Base-by-base conservation (phyloP, 2,888 invertebrate genomes). In the Nyleta sp. region DNA sequence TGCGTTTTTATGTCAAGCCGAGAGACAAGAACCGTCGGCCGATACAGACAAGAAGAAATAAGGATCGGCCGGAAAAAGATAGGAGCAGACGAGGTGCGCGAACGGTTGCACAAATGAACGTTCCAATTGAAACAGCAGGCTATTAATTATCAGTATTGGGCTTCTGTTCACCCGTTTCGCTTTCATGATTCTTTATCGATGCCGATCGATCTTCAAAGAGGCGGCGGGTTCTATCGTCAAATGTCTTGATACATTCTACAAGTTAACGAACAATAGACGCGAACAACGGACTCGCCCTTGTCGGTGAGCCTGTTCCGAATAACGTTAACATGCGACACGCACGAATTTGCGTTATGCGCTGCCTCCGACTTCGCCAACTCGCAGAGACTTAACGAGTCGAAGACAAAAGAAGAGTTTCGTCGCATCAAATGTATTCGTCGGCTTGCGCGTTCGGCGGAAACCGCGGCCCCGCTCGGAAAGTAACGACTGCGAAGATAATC, bases 121-220 rank as follows among this genome's bases (percentile, higher is more conserved):
- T 64, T 78, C 72, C 78, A 67, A 65, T 78, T 78, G 64, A 72
- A 71, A 70, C 67, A 68, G 74, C 81, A 76, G 80, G 83, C 88
- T 87, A 88, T 88, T 89, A 89, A 89, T 89, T 89, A 88, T 87
- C 87, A 85, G 87, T 87, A 89, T 88, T 87, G 88, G 87, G 88
- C 88, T 88, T 87, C 88, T 83, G 88, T 87, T 80, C 74, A 84
- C 83, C 85, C 84, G 85, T 83, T 85, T 82, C 80, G 83, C 71
- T 59, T 87, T 84, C 86, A 86, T 85, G 86, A 86, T 87, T 87
- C 85, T 72, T 62, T 90, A 89, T 90, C 90, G 85, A 85, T 84
- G 86, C 84, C 89, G 87, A 89, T 89, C 89, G 89, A 89, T 89
- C 89, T 89, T 85, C 81, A 84, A 80, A 81, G 82, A 85, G 83